Evolutionary conservation across 2,113 vertebrate species (phyloP).

Genomic region (Aramus guarauna): DNA sequence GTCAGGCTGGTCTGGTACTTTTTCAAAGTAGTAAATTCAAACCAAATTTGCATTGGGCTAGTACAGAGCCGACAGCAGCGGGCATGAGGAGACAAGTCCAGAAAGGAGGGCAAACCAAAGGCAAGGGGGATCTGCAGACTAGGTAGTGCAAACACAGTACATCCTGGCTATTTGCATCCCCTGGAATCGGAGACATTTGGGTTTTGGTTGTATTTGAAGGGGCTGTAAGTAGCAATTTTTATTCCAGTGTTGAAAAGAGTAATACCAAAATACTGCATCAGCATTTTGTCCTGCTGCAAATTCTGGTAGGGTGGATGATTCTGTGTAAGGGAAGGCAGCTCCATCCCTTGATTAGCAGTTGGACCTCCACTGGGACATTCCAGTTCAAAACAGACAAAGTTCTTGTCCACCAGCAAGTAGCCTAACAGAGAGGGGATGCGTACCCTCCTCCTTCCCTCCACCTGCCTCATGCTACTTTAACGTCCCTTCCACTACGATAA

Average conservation of each 20-base stretch:
- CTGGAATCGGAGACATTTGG: not conserved
- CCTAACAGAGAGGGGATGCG: not conserved
- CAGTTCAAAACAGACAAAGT: not conserved
- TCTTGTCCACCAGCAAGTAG: not conserved
- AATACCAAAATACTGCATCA: not conserved
- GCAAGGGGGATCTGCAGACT: accelerated
- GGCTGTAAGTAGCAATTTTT: not conserved
- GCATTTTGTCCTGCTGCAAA: not conserved
- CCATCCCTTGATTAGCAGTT: accelerated
- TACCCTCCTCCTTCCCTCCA: not conserved
- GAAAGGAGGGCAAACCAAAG: not conserved
- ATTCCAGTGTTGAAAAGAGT: not conserved
- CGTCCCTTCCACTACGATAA: not conserved
- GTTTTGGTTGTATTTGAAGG: not conserved
- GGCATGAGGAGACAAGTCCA: not conserved
- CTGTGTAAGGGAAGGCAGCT: not conserved
- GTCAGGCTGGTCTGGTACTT: not conserved
- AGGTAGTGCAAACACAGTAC: not conserved
- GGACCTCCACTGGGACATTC: not conserved
- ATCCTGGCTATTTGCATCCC: not conserved
- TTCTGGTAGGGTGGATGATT: not conserved
- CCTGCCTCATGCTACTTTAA: not conserved
- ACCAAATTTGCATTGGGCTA: not conserved
- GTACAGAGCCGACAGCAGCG: accelerated
- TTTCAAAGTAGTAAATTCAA: not conserved